Percentiles rank a stretch among this genome's conserved stretches.
These are phyloP conservation scores for Luehdorfia chinensis DNA, from an alignment of 1,140 invertebrate species.

Conservation along the genomic window DNA sequence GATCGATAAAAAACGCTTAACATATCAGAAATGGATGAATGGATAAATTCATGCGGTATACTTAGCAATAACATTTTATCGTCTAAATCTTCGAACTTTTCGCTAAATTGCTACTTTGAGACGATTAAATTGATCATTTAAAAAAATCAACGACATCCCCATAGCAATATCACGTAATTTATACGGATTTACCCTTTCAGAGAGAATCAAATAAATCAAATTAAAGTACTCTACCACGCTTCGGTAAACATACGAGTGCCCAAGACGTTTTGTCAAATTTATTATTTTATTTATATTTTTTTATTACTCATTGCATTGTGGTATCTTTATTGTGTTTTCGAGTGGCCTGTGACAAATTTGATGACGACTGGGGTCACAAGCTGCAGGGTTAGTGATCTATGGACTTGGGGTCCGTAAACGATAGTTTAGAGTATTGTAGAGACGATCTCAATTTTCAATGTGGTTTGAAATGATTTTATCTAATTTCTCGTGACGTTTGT, in stretches of 20 bases:
- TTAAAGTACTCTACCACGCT: conserved; percentile 67
- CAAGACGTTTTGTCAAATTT: conserved; percentile 77
- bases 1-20: too few relatives aligned
- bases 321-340: conserved; percentile 58
- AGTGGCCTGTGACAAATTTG: conserved; percentile 75
- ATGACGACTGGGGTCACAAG: conserved; percentile 67
- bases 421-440: conserved; percentile 66
- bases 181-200: conserved; percentile 61
- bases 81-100: conserved; percentile 23
- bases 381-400: conserved; percentile 28
- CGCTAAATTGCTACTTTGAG: conserved; percentile 23
- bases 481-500: conserved; percentile 41
- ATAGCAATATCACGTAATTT: conserved; percentile 49
- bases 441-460: conserved; percentile 59
- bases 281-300: conserved; percentile 75
- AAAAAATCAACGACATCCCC: conserved; percentile 21
- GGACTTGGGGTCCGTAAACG: conserved; percentile 49
- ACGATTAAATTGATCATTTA: conserved; percentile 10
- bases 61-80: conserved; percentile 4
- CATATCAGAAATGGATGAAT: too few relatives aligned
- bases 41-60: not conserved
- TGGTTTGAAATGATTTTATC: conserved; percentile 43
- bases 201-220: conserved; percentile 72
- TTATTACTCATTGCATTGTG: conserved; percentile 59
- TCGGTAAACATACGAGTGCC: conserved; percentile 60